A percentile compares a stretch with the other conserved stretches of the same genome.
Conservation (phyloP, 2,888 invertebrate genomes). For the Peribatodes rhomboidaria region DNA sequence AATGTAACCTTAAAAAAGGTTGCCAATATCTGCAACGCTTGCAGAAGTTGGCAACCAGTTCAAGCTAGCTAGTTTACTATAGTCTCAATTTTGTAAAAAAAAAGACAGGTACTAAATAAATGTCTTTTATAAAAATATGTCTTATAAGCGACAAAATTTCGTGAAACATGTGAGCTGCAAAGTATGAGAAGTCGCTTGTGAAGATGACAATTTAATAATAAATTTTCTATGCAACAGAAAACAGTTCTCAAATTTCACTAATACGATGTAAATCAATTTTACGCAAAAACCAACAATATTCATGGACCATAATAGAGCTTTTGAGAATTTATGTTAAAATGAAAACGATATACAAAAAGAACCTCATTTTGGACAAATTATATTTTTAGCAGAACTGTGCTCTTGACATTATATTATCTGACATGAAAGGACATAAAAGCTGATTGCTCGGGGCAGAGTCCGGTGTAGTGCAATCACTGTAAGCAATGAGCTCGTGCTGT, state of each 20-base stretch:
- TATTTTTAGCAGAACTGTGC: not conserved
- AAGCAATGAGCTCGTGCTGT: not conserved
- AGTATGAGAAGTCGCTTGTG: not conserved
- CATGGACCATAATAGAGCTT: not conserved
- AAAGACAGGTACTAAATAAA: too few species aligned
- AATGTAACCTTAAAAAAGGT: too few species aligned
- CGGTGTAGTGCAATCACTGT: not conserved
- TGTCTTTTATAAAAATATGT: too few species aligned
- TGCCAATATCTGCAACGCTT: too few species aligned
- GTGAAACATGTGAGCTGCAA: too few species aligned
- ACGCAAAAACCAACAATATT: constrained; percentile 4
- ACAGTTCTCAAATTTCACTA: not conserved
- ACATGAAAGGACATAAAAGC: constrained; percentile 7
- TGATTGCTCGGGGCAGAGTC: constrained; percentile 16
- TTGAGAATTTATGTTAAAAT: not conserved
- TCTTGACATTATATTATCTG: constrained; percentile 2
- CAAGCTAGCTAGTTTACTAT: too few species aligned
- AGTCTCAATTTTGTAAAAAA: too few species aligned
- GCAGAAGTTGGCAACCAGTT: too few species aligned
- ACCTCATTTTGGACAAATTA: not conserved
- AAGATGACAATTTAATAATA: not conserved
- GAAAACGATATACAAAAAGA: not conserved
- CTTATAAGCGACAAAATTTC: too few species aligned
- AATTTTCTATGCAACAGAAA: not conserved
- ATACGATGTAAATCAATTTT: not conserved